Evolutionary conservation across 2,113 vertebrate species (phyloP), one percentile per base, ranked within the genome.

Genomic region (Callipepla californica): DNA sequence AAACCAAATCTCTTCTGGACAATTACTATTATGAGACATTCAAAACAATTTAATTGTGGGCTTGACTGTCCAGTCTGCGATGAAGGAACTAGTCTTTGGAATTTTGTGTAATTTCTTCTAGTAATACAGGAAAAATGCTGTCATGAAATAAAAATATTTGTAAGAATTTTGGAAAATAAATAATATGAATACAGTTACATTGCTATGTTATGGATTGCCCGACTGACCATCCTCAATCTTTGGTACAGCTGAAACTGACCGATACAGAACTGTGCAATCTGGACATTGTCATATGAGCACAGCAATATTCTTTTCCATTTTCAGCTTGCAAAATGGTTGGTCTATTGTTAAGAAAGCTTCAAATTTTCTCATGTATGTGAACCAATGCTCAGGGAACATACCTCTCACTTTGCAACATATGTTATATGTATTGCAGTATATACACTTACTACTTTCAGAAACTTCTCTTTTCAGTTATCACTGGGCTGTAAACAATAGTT

Each of bases 41-140:
- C 7, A 50, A 91, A 82, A 6, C 1, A 74, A 51, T 20, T 57
- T 30, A 32, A 32, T 32, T n/a, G 19, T 61, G 42, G 11, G 7
- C 18, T 69, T 80, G 18, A 25, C 8, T 80, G 57, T 67, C 23
- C 50, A 9, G 77, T 75, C 10, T 36, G n/a, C 57, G 42, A 7
- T 25, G 55, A 2, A 0, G 16, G 4, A 23, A 68, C 21, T 2
- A 32, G 13, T 20, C 23, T 34, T 65, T 42, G 5, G 48, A 70
- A 79, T 94, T 14, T 45, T 5, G 38, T 19, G 7, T 5, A 58
- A 74, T 44, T 80, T 83, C 8, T 90, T 58, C 30, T 47, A 48
- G 2, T 4, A 48, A 1, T 59, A 9, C 28, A n/a, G 55, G 51
- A 59, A 59, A 67, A 75, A 42, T 0, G 0, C 36, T 75, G 9